phyloP scores from a whole-genome alignment of 1,140 invertebrate species.

The Zaprionus lachaisei region DNA sequence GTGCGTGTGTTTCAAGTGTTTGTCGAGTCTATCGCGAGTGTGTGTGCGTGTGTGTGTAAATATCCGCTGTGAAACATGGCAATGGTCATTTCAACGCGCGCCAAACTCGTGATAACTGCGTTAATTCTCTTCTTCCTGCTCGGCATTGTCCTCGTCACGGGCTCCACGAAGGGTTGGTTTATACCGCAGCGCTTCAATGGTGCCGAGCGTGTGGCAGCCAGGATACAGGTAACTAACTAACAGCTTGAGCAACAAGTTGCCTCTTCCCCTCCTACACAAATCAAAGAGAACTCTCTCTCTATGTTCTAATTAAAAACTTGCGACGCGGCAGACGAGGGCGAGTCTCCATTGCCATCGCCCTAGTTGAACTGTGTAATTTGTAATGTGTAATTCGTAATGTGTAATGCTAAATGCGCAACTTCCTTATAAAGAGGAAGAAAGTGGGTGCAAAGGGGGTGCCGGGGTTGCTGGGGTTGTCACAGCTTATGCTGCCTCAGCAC shows the following conservation, averaged over 20 bases:
- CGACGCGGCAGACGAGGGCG: neutral
- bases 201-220: conserved; percentile 81
- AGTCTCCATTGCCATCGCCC: neutral
- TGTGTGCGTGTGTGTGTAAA: conserved; percentile 13
- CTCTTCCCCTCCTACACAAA: conserved; percentile 7
- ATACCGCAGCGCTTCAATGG: conserved; percentile 83
- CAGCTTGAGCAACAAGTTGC: conserved; percentile 54
- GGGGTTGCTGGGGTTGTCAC: conserved; percentile 22
- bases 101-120: conserved; percentile 86
- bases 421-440: conserved; percentile 25
- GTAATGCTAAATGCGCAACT: conserved; percentile 67
- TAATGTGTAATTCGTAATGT: conserved; percentile 57
- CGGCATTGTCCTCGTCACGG: conserved; percentile 85
- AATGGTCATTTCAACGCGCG: conserved; percentile 87
- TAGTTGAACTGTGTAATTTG: conserved; percentile 59
- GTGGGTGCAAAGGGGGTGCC: neutral
- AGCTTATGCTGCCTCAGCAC: conserved; percentile 68
- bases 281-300: neutral
- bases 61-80: conserved; percentile 85
- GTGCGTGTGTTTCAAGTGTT: conserved; percentile 21
- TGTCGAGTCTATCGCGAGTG: neutral
- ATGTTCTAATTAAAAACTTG: neutral
- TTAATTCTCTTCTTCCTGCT: conserved; percentile 85
- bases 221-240: conserved; percentile 81
- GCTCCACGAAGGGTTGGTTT: conserved; percentile 86